Conservation (phyloP, 2,113 vertebrate genomes). For the Damaliscus lunatus region DNA sequence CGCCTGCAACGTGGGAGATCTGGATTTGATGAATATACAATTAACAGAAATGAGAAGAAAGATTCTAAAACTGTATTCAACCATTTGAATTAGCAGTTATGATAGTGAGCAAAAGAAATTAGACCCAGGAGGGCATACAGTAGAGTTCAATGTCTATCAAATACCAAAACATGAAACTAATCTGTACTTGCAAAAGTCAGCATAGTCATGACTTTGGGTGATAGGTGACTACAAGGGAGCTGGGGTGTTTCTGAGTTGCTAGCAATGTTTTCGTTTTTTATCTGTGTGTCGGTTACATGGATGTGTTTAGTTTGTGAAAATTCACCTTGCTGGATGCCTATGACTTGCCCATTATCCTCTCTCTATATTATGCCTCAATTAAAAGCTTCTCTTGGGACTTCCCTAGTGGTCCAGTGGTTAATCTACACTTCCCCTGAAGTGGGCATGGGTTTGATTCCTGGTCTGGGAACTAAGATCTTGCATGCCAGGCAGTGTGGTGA, state of each 20-base stretch:
- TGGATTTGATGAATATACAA: not conserved
- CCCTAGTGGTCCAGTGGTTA: not conserved
- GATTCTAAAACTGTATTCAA: not conserved
- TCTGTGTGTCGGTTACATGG: not conserved
- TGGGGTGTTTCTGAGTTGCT: not conserved
- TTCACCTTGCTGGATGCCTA: not conserved
- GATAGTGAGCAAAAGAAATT: conserved; percentile 4
- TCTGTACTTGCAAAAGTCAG: not conserved
- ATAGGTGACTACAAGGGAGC: not conserved
- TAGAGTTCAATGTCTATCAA: not conserved
- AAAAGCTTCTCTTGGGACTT: not conserved
- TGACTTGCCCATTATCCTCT: not conserved
- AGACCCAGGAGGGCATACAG: not conserved
- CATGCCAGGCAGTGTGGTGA: not conserved
- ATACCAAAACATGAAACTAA: not conserved
- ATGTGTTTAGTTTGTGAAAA: not conserved
- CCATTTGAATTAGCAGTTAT: not conserved
- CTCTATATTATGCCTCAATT: not conserved
- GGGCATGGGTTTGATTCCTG: not conserved
- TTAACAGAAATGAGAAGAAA: conserved; percentile 6
- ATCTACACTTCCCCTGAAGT: not conserved
- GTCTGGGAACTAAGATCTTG: not conserved
- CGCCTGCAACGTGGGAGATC: not conserved
- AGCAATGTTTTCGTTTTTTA: not conserved
- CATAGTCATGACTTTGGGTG: not conserved